phyloP scores from a whole-genome alignment of 2,797 vertebrate genomes.

The Eupleurogrammus muticus region DNA sequence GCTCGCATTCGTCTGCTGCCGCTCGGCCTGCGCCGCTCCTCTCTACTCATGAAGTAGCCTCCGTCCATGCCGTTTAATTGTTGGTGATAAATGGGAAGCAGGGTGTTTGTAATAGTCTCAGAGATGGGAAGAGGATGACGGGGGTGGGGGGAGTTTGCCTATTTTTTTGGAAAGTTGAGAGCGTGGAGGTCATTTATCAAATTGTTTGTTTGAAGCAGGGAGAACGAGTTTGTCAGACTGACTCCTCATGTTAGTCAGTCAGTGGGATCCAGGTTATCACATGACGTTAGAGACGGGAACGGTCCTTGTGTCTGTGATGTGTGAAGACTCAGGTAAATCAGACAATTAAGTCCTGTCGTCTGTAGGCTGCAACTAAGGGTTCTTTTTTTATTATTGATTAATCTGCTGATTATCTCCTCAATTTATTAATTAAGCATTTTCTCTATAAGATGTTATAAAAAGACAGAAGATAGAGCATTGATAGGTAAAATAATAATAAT shows the following conservation, averaged over 20 bases:
- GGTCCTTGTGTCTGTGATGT: not conserved
- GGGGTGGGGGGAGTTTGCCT: constrained; percentile 38
- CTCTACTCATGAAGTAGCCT: constrained; percentile 68
- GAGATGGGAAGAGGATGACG: constrained; percentile 57
- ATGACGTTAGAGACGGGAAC: not conserved
- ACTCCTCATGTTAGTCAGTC: not conserved
- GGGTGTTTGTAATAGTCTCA: constrained; percentile 87
- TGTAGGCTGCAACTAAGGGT: not conserved
- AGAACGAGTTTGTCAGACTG: constrained; percentile 42
- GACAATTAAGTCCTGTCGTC: not conserved
- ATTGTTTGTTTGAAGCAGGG: constrained; percentile 50
- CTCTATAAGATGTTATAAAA: no score
- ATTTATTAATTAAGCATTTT: no score
- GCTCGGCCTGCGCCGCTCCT: constrained; percentile 34
- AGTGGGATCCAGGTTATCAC: constrained; percentile 2
- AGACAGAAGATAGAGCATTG: no score
- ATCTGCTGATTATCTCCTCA: no score
- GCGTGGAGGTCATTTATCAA: constrained; percentile 58
- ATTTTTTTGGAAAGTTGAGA: constrained; percentile 44
- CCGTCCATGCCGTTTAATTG: constrained; percentile 90
- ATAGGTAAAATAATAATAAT: no score
- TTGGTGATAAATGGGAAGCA: constrained; percentile 89
- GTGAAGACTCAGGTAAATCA: not conserved
- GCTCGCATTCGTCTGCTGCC: constrained; percentile 49
- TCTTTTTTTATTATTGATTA: not conserved